phyloP scores from a whole-genome alignment of 1,140 invertebrate species.

The Semibalanus balanoides region DNA sequence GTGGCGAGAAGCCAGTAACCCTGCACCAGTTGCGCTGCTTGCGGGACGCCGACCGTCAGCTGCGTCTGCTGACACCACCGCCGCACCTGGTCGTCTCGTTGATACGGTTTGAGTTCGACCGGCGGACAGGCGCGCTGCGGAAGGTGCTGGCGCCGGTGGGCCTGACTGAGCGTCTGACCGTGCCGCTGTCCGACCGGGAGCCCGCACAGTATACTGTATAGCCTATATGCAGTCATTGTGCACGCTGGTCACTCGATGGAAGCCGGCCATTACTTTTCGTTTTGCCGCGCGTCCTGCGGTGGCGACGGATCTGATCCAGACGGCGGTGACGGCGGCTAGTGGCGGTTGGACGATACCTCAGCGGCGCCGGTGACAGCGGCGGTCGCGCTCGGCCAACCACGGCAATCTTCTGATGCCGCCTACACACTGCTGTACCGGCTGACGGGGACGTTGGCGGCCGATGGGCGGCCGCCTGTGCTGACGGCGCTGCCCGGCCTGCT shows the following conservation, averaged over 20 bases:
- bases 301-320: too few relatives aligned
- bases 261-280: conserved; percentile 71
- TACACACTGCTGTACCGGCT: conserved; percentile 61
- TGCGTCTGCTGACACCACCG: conserved; percentile 52
- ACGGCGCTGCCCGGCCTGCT: conserved; percentile 30
- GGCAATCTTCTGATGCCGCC: conserved; percentile 42
- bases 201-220: conserved; percentile 42
- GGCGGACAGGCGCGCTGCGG: conserved; percentile 18
- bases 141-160: conserved; percentile 4
- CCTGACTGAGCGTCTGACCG: neutral
- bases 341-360: conserved; percentile 67
- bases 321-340: conserved; percentile 24
- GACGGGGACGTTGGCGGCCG: conserved; percentile 17
- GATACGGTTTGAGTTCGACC: conserved; percentile 62
- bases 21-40: conserved; percentile 56
- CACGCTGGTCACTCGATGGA: conserved; percentile 65
- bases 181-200: neutral
- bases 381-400: neutral
- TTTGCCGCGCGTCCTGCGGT: conserved; percentile 41
- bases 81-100: conserved; percentile 59
- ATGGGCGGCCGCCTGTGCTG: conserved; percentile 25
- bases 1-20: conserved; percentile 64
- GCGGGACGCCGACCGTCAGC: conserved; percentile 55
- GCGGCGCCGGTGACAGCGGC: conserved; percentile 39
- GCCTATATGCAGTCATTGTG: conserved; percentile 60